A percentile compares a stretch with the other conserved stretches of the same genome.
Evolutionary conservation across 2,113 vertebrate genomes (phyloP).

Genomic region (Procapra przewalskii): DNA sequence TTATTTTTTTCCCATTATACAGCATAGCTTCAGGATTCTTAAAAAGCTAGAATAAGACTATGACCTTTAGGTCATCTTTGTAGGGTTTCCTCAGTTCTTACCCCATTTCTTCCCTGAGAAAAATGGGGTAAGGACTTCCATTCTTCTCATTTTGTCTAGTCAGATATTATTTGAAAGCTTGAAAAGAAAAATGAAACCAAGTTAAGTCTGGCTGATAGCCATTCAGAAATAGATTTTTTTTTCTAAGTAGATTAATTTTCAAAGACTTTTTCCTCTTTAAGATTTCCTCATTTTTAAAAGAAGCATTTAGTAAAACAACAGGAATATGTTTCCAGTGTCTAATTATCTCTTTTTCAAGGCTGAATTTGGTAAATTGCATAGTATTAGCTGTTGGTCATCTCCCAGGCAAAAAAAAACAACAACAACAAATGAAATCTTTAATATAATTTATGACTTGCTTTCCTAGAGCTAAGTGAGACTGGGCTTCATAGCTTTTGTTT

Average conservation of each 20-base stretch:
- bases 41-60: neutral
- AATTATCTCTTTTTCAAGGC: constrained; percentile 7
- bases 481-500: neutral
- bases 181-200: constrained; percentile 41
- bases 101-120: neutral
- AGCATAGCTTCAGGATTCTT: neutral
- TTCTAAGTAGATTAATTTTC: neutral
- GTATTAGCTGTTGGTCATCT: neutral
- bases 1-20: neutral
- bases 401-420: constrained; percentile 40
- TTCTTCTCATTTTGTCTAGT: neutral
- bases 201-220: neutral
- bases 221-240: neutral
- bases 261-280: neutral
- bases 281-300: neutral
- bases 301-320: constrained; percentile 13
- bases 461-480: neutral
- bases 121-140: neutral
- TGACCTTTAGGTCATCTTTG: neutral
- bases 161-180: neutral
- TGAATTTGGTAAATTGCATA: constrained; percentile 9
- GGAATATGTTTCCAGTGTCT: neutral
- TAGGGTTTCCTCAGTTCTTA: neutral
- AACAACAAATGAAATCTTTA: neutral
- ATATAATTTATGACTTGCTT: neutral